Percentiles rank a stretch among this genome's conserved stretches.
These are phyloP conservation scores for Colinus virginianus DNA, from an alignment of 2,113 vertebrate genomes.

Conservation along the genomic window DNA sequence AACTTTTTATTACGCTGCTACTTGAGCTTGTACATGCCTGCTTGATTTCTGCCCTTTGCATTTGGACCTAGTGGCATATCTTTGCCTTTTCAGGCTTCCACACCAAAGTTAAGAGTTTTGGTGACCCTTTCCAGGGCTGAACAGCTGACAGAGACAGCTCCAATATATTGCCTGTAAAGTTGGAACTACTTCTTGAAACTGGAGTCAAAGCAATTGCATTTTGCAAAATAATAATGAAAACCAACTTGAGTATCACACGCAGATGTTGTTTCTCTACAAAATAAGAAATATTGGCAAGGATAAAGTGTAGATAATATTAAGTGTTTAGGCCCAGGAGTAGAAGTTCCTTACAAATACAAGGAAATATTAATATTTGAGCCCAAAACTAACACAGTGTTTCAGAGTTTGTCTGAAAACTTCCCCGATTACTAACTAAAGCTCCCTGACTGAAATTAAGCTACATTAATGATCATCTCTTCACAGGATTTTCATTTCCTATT, in stretches of 20 bases:
- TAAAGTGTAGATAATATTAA: not conserved
- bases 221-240: constrained; percentile 23
- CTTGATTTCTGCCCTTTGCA: not conserved
- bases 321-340: not conserved
- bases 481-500: not conserved
- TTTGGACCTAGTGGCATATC: not conserved
- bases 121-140: not conserved
- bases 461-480: not conserved
- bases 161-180: not conserved
- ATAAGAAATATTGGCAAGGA: not conserved
- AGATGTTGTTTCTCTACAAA: constrained; percentile 37
- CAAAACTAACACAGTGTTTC: not conserved
- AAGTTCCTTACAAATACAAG: not conserved
- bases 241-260: not conserved
- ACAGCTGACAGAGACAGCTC: not conserved
- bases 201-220: not conserved
- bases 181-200: not conserved
- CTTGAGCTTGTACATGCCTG: not conserved
- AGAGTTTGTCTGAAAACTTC: constrained; percentile 17
- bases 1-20: not conserved
- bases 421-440: not conserved
- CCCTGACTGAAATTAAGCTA: not conserved
- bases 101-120: not conserved
- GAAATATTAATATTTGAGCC: not conserved
- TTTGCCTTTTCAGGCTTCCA: not conserved